These are phyloP conservation scores for Steinernema khuongi DNA, from an alignment of 1,140 invertebrate genomes.

Conservation along the genomic window DNA sequence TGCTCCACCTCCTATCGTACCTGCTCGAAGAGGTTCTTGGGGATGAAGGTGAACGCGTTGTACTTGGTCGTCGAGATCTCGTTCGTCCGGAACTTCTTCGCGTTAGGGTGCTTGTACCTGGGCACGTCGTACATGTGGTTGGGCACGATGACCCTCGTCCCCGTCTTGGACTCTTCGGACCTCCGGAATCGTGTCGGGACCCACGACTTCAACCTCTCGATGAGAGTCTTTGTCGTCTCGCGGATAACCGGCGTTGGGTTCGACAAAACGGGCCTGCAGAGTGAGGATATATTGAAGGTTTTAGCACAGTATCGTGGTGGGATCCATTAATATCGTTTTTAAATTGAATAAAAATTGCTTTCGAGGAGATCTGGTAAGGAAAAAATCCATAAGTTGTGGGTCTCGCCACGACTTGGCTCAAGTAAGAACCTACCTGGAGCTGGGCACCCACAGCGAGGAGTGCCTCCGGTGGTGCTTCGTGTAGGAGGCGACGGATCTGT, in stretches of 20 bases:
- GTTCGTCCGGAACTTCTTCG: constrained; percentile 70
- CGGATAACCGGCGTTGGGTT: constrained; percentile 29
- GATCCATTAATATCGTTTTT: too few species aligned
- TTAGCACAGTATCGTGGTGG: too few species aligned
- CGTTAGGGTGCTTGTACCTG: constrained; percentile 76
- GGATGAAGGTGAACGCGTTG: constrained; percentile 83
- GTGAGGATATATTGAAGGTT: too few species aligned
- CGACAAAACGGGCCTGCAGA: constrained; percentile 36
- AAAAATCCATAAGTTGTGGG: not conserved
- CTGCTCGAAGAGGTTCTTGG: constrained; percentile 93
- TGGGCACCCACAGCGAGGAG: not conserved
- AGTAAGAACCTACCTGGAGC: not conserved
- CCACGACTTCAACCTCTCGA: constrained; percentile 22
- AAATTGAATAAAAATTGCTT: not conserved
- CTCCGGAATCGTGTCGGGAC: constrained; percentile 15
- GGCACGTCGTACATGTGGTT: constrained; percentile 61
- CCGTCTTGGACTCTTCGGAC: constrained; percentile 17
- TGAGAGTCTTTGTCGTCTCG: constrained; percentile 32
- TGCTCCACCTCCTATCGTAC: too few species aligned
- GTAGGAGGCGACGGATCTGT: too few species aligned
- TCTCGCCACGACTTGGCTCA: not conserved
- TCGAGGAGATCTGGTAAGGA: not conserved
- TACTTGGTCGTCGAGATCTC: constrained; percentile 89
- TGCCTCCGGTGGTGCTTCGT: too few species aligned
- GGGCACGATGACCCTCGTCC: constrained; percentile 53